These are phyloP conservation scores for Cherax quadricarinatus DNA, from an alignment of 1,140 invertebrate genomes.

Conservation along the genomic window DNA sequence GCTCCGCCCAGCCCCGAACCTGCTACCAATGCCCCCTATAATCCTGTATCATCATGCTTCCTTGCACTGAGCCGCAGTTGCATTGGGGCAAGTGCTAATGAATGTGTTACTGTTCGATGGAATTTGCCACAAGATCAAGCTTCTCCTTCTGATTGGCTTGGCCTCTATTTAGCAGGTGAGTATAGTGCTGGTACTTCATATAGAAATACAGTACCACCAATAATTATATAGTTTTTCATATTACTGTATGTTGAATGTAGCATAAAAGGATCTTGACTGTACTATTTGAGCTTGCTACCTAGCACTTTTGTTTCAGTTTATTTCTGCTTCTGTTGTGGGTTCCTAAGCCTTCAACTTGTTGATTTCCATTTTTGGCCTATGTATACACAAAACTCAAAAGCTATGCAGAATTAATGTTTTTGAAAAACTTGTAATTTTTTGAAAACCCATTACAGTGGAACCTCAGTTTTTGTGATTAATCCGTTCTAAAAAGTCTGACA, in stretches of 20 bases:
- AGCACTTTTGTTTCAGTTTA: no score
- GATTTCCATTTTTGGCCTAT: no score
- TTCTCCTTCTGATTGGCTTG: constrained; percentile 53
- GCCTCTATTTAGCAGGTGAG: constrained; percentile 56
- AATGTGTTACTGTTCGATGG: constrained; percentile 51
- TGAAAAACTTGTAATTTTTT: no score
- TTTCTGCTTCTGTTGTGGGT: no score
- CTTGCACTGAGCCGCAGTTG: constrained; percentile 43
- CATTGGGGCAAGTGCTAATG: constrained; percentile 40
- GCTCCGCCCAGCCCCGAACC: constrained; percentile 23
- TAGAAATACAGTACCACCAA: background rate
- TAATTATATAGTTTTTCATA: background rate
- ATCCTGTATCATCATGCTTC: constrained; percentile 21
- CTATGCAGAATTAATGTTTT: no score
- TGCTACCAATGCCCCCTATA: constrained; percentile 50
- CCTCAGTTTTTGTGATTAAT: no score
- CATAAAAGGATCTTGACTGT: no score
- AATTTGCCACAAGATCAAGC: constrained; percentile 21
- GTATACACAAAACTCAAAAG: no score
- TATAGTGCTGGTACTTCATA: background rate
- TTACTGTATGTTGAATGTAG: background rate
- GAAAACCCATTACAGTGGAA: no score
- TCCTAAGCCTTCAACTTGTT: no score
- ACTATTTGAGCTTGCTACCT: no score
- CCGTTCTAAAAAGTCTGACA: no score